Base-by-base conservation (phyloP, 2,888 invertebrate species). In the Prosapia bicincta region DNA sequence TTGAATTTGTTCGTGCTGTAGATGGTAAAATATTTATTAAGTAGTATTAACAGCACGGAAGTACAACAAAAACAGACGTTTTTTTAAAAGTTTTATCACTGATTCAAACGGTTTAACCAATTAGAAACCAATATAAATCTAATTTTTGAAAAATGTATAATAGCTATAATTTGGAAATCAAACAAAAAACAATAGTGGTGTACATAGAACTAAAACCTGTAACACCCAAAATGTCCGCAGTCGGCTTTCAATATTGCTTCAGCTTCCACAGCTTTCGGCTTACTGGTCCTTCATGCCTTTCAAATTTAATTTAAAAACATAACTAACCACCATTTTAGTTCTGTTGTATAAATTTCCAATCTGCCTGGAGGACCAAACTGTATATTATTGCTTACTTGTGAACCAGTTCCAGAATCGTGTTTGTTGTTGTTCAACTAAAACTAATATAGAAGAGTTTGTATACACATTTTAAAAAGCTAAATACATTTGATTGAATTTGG, bases 221-320 rank as follows among this genome's bases (percentile, higher is more conserved):
- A 54, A 54, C 54, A 54, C 2, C 20, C 3, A 38, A n/a, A 20
- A 20, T n/a, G 54, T 54, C 20, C 54, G 54, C 54, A 54, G 20
- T 54, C 54, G 54, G 54, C 54, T 54, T 54, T 54, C 54, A 54
- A 54, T 54, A 73, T 73, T 73, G 73, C 73, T 73, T 67, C 26
- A 68, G 73, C 73, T 73, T 73, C 26, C 38, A 38, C 43, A 73
- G 73, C 73, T 73, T 73, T 20, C 32, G 73, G 73, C 73, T 73
- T 73, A 20, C 54, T 54, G 54, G 54, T 54, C 20, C 54, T 54
- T 20, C 54, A 54, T 20, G 54, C 54, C n/a, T 54, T 38, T n/a
- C 10, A 54, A 54, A 54, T 20, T 20, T 20, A 54, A 54, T 54
- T 54, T 20, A 2, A 54, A 54, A 54, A 54, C 20, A 54, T 20